Base-by-base conservation (phyloP, 2,797 vertebrate species). In the Sylvia borin region DNA sequence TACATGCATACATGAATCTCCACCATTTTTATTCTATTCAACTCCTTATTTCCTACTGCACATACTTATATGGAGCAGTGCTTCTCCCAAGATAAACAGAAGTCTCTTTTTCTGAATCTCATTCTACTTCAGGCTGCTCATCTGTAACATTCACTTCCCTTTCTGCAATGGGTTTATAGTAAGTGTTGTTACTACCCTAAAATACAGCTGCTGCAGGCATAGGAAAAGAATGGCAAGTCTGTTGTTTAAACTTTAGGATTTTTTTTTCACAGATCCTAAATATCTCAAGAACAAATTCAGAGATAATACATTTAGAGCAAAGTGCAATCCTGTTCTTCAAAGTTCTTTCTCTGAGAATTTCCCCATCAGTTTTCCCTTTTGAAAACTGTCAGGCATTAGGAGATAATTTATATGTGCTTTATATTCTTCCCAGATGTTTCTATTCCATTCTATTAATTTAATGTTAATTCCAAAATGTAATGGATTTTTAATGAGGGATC, bases 361-460 rank as follows among this genome's bases (percentile, higher is more conserved):
- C 9, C 75, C 57, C 29, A 19, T 34, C 34, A 40, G 5, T 32
- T 80, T 90, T 60, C 19, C 24, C 6, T 61, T 90, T 70, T 34
- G 27, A 89, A 85, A 81, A 64, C 22, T 42, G 21, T 75, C 71
- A 79, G 29, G 25, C 48, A 89, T 50, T 16, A 90, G 38, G 42
- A 50, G 19, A 57, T 71, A 76, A 92, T 84, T 92, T 82, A 64
- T 43, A 58, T 16, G 5, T 53, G 5, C 10, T 73, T 84, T 84
- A 36, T 76, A 64, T 71, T 89, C 71, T 92, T 87, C 42, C 42
- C 81, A 94, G 84, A 90, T 65, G 72, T 54, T 95, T 70, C 57
- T 83, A 40, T 79, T 91, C 53, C 48, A 73, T 73, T 67, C 47
- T 61, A 51, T 58, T 67, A 79, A 87, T 88, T 85, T 79, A 38